Base-by-base conservation (phyloP, 2,797 vertebrate species). In the Meriones psammophilus region DNA sequence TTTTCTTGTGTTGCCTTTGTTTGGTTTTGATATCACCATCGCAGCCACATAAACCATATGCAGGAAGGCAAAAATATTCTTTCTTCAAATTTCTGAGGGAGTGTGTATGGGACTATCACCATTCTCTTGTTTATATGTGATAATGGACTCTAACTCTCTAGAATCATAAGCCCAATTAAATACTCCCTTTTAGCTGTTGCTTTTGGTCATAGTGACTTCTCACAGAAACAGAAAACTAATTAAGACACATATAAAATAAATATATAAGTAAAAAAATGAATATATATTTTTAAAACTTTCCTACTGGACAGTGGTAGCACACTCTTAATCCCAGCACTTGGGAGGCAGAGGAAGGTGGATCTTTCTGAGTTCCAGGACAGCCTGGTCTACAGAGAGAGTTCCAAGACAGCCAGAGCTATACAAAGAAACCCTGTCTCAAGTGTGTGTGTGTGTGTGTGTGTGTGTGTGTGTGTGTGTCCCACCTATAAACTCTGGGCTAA, bases 21-120 rank as follows among this genome's bases (percentile, higher is more conserved):
- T 60, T 92, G 71, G 15, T 42, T 96, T 69, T 92, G 74, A 15
- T 60, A 60, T 22, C 36, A 26, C n/a, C 76, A 84, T 66, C 46
- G 77, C 10, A 4, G 5, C 20, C 22, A 80, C 50, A 2, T 74
- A 78, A 56, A 18, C 36, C 36, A 50, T 30, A 14, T 30, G 62
- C n/a, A 60, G 68, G 17, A 20, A 91, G 9, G 36, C 58, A 22
- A 56, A 54, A 89, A 86, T 71, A 77, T 5, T 81, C 50, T 42
- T 60, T 54, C 79, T 86, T 92, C 22, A 18, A 22, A 77, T 89
- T 94, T 78, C 85, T 92, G 18, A 22, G 80, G 54, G 46, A 39
- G 1, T 58, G 17, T 89, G 1, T 60, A 8, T 78, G 17, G 12
- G 83, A 73, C 4, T n/a, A 8, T 2, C 36, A 24, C 50, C 56